Evolutionary conservation across 2,888 invertebrate genomes (phyloP).

Genomic region (Glaucopsyche alexis): DNA sequence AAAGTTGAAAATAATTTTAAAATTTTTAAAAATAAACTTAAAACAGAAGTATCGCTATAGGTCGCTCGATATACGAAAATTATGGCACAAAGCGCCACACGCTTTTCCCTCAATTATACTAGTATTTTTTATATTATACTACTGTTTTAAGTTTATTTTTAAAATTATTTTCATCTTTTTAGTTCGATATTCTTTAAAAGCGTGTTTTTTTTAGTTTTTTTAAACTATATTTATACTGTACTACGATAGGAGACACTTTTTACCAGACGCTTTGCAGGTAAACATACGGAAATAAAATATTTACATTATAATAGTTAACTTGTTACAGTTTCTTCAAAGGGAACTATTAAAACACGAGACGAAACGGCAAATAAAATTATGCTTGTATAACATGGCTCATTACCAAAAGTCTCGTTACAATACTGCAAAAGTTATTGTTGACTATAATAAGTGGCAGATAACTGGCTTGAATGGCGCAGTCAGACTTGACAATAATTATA

Average conservation of each 20-base stretch:
- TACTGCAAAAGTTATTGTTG: background rate
- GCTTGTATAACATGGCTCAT: background rate
- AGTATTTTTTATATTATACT: no score
- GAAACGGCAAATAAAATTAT: background rate
- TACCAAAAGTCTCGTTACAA: background rate
- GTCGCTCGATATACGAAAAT: no score
- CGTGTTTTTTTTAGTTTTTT: no score
- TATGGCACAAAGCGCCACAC: no score
- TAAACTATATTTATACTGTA: background rate
- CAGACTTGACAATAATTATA: background rate
- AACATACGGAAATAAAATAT: background rate
- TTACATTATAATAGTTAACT: conserved; percentile 10
- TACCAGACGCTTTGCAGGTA: background rate
- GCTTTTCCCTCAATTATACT: no score
- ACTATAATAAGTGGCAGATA: background rate
- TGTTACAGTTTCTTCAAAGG: background rate
- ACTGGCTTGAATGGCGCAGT: background rate
- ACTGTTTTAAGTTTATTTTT: no score
- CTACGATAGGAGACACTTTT: background rate
- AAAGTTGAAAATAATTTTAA: no score
- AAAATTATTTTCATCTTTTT: no score
- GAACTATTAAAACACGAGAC: background rate
- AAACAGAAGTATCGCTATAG: no score
- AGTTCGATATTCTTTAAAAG: no score
- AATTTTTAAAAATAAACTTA: no score